Percentiles rank a stretch among this genome's conserved stretches.
These are phyloP conservation scores for Apamea crenata DNA, from an alignment of 2,888 invertebrate species.

Conservation along the genomic window DNA sequence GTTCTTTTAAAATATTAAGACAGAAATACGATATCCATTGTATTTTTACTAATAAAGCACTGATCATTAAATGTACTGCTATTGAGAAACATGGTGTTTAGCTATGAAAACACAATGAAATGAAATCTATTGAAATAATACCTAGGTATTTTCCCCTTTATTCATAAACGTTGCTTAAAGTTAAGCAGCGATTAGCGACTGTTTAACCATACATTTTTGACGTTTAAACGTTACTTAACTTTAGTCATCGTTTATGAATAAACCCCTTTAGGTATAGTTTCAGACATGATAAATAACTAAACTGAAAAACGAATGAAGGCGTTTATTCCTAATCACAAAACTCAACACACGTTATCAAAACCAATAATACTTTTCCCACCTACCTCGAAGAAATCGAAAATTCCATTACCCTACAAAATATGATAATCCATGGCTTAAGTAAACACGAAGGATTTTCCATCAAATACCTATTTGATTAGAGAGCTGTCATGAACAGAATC, in stretches of 20 bases:
- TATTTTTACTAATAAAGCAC: background rate
- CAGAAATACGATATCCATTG: background rate
- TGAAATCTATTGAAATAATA: background rate
- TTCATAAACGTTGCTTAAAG: too few relatives aligned
- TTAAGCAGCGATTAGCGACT: too few relatives aligned
- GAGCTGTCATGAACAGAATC: conserved; percentile 61
- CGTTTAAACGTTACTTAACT: too few relatives aligned
- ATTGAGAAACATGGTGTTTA: background rate
- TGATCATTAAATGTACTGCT: background rate
- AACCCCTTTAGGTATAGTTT: background rate
- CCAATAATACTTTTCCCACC: conserved; percentile 8
- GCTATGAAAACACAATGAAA: background rate
- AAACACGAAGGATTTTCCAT: conserved; percentile 63
- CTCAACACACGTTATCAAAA: background rate
- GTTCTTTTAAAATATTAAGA: background rate
- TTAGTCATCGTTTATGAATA: too few relatives aligned
- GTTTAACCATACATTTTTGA: too few relatives aligned
- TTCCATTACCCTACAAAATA: conserved; percentile 60
- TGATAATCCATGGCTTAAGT: conserved; percentile 62
- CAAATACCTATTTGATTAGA: conserved; percentile 68
- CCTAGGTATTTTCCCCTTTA: background rate
- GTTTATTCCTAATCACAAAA: background rate
- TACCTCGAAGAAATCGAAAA: conserved; percentile 27
- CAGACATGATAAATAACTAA: background rate
- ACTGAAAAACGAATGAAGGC: background rate